A percentile compares a stretch with the other conserved stretches of the same genome.
These are phyloP conservation scores for Macaria notata DNA, from an alignment of 2,888 invertebrate species.

Conservation along the genomic window DNA sequence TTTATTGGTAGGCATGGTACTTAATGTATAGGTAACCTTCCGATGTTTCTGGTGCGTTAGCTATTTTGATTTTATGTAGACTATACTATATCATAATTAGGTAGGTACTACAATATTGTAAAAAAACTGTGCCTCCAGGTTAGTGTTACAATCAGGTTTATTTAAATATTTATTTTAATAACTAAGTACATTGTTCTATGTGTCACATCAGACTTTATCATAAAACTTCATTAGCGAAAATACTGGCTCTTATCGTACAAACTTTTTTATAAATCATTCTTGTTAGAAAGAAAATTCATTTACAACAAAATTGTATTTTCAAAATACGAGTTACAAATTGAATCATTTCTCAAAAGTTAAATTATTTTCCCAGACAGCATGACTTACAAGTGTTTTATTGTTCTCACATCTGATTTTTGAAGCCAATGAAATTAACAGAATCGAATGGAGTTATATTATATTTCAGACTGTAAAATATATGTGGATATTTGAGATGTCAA, in stretches of 20 bases:
- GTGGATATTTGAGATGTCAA: background rate
- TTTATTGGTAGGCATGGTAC: background rate
- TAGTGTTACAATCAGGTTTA: too few species aligned
- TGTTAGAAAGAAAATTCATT: background rate
- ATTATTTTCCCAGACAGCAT: too few species aligned
- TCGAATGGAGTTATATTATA: conserved; percentile 3
- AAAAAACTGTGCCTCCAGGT: too few species aligned
- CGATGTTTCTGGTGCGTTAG: too few species aligned
- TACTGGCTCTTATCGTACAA: background rate
- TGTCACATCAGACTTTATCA: background rate
- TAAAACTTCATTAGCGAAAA: conserved; percentile 4
- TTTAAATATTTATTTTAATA: too few species aligned
- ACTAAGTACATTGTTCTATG: too few species aligned
- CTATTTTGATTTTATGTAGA: too few species aligned
- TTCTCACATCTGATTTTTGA: conserved; percentile 2
- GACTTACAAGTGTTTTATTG: too few species aligned
- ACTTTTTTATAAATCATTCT: conserved; percentile 34
- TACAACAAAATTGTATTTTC: too few species aligned
- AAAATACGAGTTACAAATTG: background rate
- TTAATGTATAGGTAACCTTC: too few species aligned
- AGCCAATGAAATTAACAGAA: conserved; percentile 2
- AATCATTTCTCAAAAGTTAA: conserved; percentile 4
- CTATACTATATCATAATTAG: too few species aligned
- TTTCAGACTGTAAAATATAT: background rate
- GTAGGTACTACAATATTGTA: too few species aligned